Conservation (phyloP, 2,797 vertebrate genomes). For the Enteromius mattozi region DNA sequence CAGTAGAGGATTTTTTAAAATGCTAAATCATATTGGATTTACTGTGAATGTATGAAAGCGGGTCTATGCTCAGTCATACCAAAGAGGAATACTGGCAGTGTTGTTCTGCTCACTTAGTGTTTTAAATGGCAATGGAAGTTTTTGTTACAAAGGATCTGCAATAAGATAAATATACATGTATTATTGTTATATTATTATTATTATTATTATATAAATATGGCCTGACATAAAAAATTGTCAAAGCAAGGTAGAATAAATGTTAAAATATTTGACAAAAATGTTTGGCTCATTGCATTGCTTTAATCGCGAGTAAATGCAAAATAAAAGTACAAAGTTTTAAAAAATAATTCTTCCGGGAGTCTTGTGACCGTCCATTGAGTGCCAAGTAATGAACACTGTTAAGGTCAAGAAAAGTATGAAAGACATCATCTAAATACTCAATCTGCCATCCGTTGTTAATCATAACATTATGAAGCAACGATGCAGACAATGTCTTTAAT, state of each 20-base stretch:
- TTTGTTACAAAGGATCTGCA: constrained; percentile 25
- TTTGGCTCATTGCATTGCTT: no score
- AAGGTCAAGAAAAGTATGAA: no score
- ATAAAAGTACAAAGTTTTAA: no score
- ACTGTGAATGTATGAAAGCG: not conserved
- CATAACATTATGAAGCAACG: no score
- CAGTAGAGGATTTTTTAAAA: constrained; percentile 27
- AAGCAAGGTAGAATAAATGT: not conserved
- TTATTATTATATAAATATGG: not conserved
- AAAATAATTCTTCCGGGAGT: no score
- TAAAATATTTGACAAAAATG: no score
- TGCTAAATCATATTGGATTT: not conserved
- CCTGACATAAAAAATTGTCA: not conserved
- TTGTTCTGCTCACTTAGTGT: not conserved
- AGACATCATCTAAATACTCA: no score
- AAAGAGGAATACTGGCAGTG: not conserved
- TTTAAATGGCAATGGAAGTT: constrained; percentile 7
- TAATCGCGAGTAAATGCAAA: no score
- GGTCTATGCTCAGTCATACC: constrained; percentile 3
- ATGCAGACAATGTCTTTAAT: no score
- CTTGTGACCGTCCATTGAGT: no score
- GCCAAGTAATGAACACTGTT: no score
- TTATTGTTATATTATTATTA: not conserved
- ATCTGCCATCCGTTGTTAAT: no score
- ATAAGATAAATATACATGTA: not conserved